Percentiles rank a stretch among this genome's conserved stretches.
Conservation (phyloP, 2,113 vertebrate genomes). For the Xenopus tropicalis region UCB_Xtro_10.0 CM004444.2:141468501-141469000, state of each 20-base stretch:
- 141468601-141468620: no score
- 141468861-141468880: conserved; percentile 4
- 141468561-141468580: no score
- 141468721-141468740: conserved; percentile 89
- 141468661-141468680: conserved; percentile 89
- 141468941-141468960: conserved; percentile 5
- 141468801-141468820: conserved; percentile 50
- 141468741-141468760: conserved; percentile 79
- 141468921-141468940: background rate
- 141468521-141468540: no score
- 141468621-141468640: no score
- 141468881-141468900: conserved; percentile 14
- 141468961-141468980: conserved; percentile 17
- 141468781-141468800: conserved; percentile 64
- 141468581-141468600: no score
- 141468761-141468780: conserved; percentile 65
- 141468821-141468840: background rate
- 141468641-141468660: conserved; percentile 49
- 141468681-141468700: conserved; percentile 83
- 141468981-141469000: conserved; percentile 28
- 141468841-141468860: conserved; percentile 12
- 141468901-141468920: conserved; percentile 1
- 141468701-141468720: conserved; percentile 88
- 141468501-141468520: no score
- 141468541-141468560: no score